phyloP scores from a whole-genome alignment of 2,888 invertebrate genomes.

The Cancer borealis region DNA sequence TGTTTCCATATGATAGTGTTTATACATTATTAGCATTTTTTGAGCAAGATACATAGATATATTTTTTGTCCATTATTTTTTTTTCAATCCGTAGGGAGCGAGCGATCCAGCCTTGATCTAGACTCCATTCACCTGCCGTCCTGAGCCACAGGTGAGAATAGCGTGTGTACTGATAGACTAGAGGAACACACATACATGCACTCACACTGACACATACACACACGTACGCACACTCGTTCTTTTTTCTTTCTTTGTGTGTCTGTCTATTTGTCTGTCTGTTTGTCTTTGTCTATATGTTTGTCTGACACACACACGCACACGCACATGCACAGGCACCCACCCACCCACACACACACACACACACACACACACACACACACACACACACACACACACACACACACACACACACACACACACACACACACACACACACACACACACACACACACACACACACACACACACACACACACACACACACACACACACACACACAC shows the following conservation, averaged over 20 bases:
- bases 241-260: too few relatives aligned
- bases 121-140: neutral
- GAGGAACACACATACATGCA: neutral
- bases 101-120: neutral
- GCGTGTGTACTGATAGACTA: neutral
- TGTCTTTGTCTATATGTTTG: too few relatives aligned
- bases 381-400: conserved; percentile 12
- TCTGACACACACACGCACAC: too few relatives aligned
- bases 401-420: conserved; percentile 11
- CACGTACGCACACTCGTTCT: neutral
- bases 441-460: conserved; percentile 9
- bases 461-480: conserved; percentile 33
- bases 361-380: conserved; percentile 12
- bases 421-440: conserved; percentile 12
- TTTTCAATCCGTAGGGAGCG: neutral
- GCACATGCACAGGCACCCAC: too few relatives aligned
- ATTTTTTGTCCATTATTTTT: neutral
- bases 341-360: conserved; percentile 20
- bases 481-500: conserved; percentile 39
- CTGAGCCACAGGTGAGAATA: neutral
- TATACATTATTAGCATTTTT: neutral
- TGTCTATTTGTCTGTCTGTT: too few relatives aligned
- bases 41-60: neutral
- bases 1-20: neutral
- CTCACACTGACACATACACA: neutral